Evolutionary conservation across 1,140 invertebrate genomes (phyloP).

Genomic region (Scaptomyza graminum): DNA sequence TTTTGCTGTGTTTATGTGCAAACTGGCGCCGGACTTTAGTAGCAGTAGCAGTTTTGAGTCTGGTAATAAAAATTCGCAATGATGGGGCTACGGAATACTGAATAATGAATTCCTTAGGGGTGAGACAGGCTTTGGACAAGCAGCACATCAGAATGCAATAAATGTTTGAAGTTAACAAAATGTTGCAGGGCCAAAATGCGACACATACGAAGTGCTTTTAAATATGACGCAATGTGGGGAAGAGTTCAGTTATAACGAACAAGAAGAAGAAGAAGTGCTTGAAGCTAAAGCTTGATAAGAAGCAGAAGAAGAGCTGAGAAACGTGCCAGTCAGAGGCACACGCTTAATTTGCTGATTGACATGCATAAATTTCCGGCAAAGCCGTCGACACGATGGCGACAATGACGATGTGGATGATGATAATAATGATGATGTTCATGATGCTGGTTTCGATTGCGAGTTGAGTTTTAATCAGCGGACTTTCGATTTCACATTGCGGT

Average conservation of each 20-base stretch:
- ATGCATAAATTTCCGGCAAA: slow-evolving; percentile 72
- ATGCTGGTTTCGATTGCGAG: slow-evolving; percentile 34
- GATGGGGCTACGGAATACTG: neutral
- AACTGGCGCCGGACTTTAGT: slow-evolving; percentile 74
- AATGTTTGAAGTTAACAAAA: slow-evolving; percentile 62
- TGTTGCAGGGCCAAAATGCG: slow-evolving; percentile 40
- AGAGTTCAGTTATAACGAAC: slow-evolving; percentile 2
- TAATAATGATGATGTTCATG: slow-evolving; percentile 16
- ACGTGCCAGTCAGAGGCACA: slow-evolving; percentile 43
- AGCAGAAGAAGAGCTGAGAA: neutral
- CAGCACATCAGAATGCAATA: slow-evolving; percentile 59
- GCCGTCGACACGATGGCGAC: slow-evolving; percentile 41
- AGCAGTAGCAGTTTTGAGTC: slow-evolving; percentile 68
- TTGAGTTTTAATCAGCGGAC: slow-evolving; percentile 75
- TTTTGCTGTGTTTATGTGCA: slow-evolving; percentile 58
- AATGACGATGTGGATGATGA: slow-evolving; percentile 13
- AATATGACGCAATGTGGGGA: slow-evolving; percentile 41
- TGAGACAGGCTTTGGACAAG: slow-evolving; percentile 13
- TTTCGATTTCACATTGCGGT: slow-evolving; percentile 77
- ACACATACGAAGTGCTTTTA: slow-evolving; percentile 20
- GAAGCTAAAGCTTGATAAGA: slow-evolving; percentile 11
- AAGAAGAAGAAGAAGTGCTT: slow-evolving; percentile 3
- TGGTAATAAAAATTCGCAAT: slow-evolving; percentile 69
- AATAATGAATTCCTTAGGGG: slow-evolving; percentile 22
- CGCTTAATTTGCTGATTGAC: slow-evolving; percentile 63